Percentiles rank a stretch among this genome's conserved stretches.
Evolutionary conservation across 2,113 vertebrate species (phyloP).

Genomic region (Suricata suricatta): DNA sequence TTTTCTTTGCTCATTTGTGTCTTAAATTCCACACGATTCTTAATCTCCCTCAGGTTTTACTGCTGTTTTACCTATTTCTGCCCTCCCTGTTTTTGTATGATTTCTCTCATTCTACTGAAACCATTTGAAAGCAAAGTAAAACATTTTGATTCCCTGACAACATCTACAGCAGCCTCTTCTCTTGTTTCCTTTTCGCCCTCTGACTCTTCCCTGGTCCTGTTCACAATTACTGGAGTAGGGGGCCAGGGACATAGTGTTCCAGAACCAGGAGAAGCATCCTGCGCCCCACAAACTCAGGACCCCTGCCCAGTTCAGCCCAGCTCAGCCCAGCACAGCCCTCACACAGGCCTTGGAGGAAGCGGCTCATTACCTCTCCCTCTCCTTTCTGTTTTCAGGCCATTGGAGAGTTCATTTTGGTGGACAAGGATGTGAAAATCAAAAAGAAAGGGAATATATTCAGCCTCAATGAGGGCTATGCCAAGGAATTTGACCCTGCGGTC

Average conservation of each 20-base stretch:
- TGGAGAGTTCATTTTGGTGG: conserved; percentile 97
- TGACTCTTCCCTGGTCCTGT: background rate
- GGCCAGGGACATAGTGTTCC: accelerated
- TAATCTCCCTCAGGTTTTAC: background rate
- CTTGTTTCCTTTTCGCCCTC: background rate
- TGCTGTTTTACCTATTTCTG: background rate
- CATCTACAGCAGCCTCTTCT: background rate
- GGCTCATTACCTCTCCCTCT: background rate
- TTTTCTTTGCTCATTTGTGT: background rate
- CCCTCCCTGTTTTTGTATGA: background rate
- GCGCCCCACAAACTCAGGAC: background rate
- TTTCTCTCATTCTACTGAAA: background rate
- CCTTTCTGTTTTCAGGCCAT: conserved; percentile 87
- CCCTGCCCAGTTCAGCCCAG: no score
- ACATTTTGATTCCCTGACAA: background rate
- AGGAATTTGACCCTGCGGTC: conserved; percentile 93
- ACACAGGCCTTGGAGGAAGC: background rate
- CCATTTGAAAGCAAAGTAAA: background rate
- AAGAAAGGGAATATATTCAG: conserved; percentile 98
- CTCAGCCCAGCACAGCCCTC: accelerated
- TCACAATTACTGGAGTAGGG: background rate
- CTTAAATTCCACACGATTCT: background rate
- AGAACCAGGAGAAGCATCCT: background rate
- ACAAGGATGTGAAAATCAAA: conserved; percentile 95
- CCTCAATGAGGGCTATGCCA: conserved; percentile 97